Conservation (phyloP, 2,113 vertebrate species). For the Erythrocercus mccallii region DNA sequence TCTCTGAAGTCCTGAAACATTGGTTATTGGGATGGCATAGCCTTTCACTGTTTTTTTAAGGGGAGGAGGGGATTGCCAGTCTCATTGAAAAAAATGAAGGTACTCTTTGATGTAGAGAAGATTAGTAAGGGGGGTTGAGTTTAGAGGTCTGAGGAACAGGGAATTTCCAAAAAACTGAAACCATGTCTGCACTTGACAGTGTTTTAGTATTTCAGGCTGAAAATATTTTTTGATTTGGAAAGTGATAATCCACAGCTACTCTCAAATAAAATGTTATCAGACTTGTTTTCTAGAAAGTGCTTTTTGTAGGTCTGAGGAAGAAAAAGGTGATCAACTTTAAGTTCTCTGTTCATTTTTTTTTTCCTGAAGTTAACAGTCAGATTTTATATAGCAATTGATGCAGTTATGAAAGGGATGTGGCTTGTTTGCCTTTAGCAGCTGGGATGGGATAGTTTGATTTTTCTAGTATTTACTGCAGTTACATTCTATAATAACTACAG, state of each 20-base stretch:
- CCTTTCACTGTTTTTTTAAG: not conserved
- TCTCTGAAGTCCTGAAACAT: not conserved
- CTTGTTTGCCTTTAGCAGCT: not conserved
- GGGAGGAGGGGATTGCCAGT: not conserved
- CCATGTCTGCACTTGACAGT: not conserved
- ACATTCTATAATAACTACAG: not conserved
- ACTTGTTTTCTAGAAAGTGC: not conserved
- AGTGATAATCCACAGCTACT: not conserved
- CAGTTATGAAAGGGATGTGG: accelerated
- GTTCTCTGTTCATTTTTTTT: not conserved
- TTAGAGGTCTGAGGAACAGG: not conserved
- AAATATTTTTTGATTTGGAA: constrained; percentile 6
- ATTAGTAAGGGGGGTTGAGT: not conserved
- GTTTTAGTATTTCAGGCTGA: not conserved
- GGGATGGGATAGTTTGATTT: not conserved
- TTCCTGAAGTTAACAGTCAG: not conserved
- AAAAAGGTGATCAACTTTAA: not conserved
- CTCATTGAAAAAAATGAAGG: not conserved
- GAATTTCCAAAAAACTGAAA: constrained; percentile 55
- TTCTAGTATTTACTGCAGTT: not conserved
- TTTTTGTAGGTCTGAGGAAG: not conserved
- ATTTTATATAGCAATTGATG: not conserved
- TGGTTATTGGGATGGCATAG: not conserved
- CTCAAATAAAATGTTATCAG: not conserved
- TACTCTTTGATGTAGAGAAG: not conserved